Conservation (phyloP, 1,140 invertebrate genomes). For the Dendroctonus ponderosae region DNA sequence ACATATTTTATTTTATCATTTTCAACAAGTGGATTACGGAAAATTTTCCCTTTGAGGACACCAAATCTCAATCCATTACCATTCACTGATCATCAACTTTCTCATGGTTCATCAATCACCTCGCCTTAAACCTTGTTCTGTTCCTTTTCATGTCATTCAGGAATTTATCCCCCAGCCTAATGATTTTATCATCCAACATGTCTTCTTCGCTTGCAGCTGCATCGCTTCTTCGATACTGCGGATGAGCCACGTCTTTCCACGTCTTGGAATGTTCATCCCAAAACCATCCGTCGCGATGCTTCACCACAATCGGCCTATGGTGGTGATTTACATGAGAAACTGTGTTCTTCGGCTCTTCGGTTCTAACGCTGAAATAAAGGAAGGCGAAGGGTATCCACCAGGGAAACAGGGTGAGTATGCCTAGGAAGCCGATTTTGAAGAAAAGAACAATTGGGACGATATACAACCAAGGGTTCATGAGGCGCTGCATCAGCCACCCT, state of each 20-base stretch:
- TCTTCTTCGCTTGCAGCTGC: slow-evolving; percentile 14
- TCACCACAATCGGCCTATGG: slow-evolving; percentile 44
- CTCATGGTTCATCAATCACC: background rate
- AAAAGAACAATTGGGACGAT: slow-evolving; percentile 41
- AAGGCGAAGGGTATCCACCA: slow-evolving; percentile 48
- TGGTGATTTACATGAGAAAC: slow-evolving; percentile 45
- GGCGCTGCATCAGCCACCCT: slow-evolving; percentile 35
- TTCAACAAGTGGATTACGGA: too few species aligned
- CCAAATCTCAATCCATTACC: too few species aligned
- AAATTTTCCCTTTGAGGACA: too few species aligned
- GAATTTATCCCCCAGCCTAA: slow-evolving; percentile 32
- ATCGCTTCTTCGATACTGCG: slow-evolving; percentile 17
- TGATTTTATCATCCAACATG: slow-evolving; percentile 27
- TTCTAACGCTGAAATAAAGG: slow-evolving; percentile 38
- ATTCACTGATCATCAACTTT: too few species aligned
- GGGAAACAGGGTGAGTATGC: slow-evolving; percentile 45
- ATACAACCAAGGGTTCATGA: slow-evolving; percentile 45
- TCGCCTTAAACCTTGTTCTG: slow-evolving; percentile 1
- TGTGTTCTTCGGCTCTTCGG: slow-evolving; percentile 38
- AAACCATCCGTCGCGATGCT: slow-evolving; percentile 48
- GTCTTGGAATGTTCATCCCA: slow-evolving; percentile 48
- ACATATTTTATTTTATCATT: too few species aligned
- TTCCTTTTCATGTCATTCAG: slow-evolving; percentile 2
- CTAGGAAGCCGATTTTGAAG: slow-evolving; percentile 41
- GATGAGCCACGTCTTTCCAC: slow-evolving; percentile 45